Evolutionary conservation across 2,888 invertebrate genomes (phyloP), one percentile per base, ranked within the genome.

Genomic region (Sminthurinus aureus): DNA sequence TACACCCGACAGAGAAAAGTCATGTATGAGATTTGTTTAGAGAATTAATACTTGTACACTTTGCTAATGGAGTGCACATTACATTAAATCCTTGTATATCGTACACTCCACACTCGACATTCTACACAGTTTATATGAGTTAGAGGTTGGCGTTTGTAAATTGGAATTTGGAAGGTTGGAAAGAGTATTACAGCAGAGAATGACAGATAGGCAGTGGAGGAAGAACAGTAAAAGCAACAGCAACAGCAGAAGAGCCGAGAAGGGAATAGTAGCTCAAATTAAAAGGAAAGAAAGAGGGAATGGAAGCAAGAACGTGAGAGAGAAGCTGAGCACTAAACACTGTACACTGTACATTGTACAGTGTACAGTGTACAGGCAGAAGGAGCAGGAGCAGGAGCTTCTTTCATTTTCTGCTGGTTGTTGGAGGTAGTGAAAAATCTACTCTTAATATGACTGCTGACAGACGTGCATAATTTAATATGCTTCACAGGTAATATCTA

Each of bases 401-500:
- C 58, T 58, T 58, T 18, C 58, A 15, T 58, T 13, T 58, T 58
- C 4, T 58, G 2, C 58, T 58, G 9, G 13, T 11, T 11, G 52
- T 58, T 58, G 58, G 58, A 58, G 18, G 58, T 20, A 71, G 71
- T 71, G 71, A 71, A 71, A 71, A 71, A 71, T 71, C 24, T 71
- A 0, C 24, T 71, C 24, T 24, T 71, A 71, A 71, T 71, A 71
- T 71, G 71, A 71, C 71, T 71, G 71, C 71, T 71, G 71, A 71
- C 71, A 71, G 71, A 26, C 71, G 24, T 26, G 71, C 71, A 71
- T 71, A 71, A 71, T 71, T 71, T 71, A 71, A 71, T 67, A 67
- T 71, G 20, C 71, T 71, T 22, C 22, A 71, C 71, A 71, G 71
- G 71, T 71, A 71, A 24, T 71, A 71, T 71, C 71, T 24, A 71